Evolutionary conservation across 1,140 invertebrate genomes (phyloP), one percentile per base, ranked within the genome.

Genomic region (Armadillidium nasatum): DNA sequence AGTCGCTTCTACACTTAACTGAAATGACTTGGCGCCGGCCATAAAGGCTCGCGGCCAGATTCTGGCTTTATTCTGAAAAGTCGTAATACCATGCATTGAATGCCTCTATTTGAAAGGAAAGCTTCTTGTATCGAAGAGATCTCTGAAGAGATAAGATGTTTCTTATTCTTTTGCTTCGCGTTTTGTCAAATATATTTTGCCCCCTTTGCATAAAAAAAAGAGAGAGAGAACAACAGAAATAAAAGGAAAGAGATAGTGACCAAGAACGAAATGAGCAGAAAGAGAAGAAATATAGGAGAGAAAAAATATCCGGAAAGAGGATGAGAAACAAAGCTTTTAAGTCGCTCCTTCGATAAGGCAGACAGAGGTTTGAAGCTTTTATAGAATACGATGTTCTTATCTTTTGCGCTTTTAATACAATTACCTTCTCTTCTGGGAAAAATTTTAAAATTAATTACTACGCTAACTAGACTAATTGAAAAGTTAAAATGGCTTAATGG

Each of bases 1-100:
- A 78, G 71, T 78, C 68, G 71, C 74, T 66, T 73, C 77, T 74
- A 78, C 77, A 78, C 77, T 78, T 78, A 78, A 78, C 77, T 76
- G 77, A 74, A 78, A 78, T 78, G 77, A 74, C 77, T 78, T 78
- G 74, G 75, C 74, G 46, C 77, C 66, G 77, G 77, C 70, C 77
- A 76, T 78, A 78, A 78, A 78, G 74, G 75, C 66, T 74, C 69
- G 71, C 73, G 71, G 60, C 74, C 77, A 78, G 77, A 78, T 76
- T 78, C 77, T 73, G 73, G 45, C 74, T 69, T 74, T 71, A 78
- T 74, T 78, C 75, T 75, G 77, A 78, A 78, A 74, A 78, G 77
- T 78, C 77, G 74, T 78, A 60, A 60, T 60, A 60, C 50, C 50
- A 60, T 4, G 50, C 50, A 60, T 60, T 60, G 50, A 60, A 60